Percentiles rank a stretch among this genome's conserved stretches.
These are phyloP conservation scores for Crypturellus tataupa DNA, from an alignment of 2,797 vertebrate genomes.

Conservation along the genomic window DNA sequence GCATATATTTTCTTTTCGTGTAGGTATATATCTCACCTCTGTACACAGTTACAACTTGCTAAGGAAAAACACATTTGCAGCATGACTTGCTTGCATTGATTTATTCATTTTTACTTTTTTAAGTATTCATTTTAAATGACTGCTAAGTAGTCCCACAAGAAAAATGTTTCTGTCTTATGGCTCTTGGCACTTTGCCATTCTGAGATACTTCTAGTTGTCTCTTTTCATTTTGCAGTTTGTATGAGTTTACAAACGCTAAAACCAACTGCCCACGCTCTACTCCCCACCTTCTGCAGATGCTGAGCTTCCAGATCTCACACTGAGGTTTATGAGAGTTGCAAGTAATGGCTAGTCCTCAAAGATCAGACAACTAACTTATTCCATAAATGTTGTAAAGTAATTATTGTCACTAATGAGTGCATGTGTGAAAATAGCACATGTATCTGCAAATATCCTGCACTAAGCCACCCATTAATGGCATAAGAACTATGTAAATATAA, in stretches of 20 bases:
- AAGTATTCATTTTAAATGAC: constrained; percentile 58
- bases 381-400: background rate
- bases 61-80: constrained; percentile 49
- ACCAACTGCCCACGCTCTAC: background rate
- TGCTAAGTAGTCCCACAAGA: constrained; percentile 35
- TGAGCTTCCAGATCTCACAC: background rate
- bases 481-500: background rate
- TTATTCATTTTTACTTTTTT: constrained; percentile 50
- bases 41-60: constrained; percentile 45
- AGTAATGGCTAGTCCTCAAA: background rate
- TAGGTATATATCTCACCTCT: constrained; percentile 69
- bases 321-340: background rate
- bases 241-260: background rate
- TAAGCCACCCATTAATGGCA: background rate
- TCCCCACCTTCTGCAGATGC: constrained; percentile 36
- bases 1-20: constrained; percentile 59
- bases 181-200: constrained; percentile 53
- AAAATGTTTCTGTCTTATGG: constrained; percentile 54
- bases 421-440: background rate
- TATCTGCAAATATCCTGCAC: background rate
- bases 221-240: constrained; percentile 40
- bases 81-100: constrained; percentile 50
- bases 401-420: constrained; percentile 17
- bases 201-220: constrained; percentile 26
- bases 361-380: background rate